Conservation (phyloP, 2,113 vertebrate species). For the Gorsachius goisagi region DNA sequence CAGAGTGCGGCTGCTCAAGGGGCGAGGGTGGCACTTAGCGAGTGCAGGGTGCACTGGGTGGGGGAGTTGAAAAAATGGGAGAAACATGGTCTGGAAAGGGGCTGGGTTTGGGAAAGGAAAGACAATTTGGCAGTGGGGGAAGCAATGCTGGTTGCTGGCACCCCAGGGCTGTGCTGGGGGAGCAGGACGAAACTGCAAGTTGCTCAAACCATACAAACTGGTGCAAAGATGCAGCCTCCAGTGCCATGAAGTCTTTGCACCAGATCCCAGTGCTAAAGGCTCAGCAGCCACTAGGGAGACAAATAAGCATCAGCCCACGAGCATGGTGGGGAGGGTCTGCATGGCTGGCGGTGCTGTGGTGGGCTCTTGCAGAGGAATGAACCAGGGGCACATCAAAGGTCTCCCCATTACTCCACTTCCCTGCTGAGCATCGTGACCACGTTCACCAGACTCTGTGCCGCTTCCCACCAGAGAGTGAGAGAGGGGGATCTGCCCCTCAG, state of each 20-base stretch:
- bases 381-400: background rate
- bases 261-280: background rate
- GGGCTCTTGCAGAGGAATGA: background rate
- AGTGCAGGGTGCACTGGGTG: background rate
- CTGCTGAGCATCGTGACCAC: background rate
- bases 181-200: background rate
- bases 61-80: background rate
- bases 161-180: background rate
- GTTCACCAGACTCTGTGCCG: background rate
- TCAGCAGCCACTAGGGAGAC: background rate
- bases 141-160: background rate
- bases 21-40: background rate
- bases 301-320: background rate
- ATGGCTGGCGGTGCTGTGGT: background rate
- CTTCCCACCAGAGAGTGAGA: background rate
- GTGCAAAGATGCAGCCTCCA: background rate
- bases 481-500: background rate
- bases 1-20: background rate
- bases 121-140: background rate
- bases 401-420: background rate
- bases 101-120: background rate
- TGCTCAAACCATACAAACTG: background rate
- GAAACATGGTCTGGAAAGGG: background rate
- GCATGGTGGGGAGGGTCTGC: background rate
- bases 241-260: background rate